Percentiles rank a stretch among this genome's conserved stretches.
Evolutionary conservation across 1,140 invertebrate species (phyloP).

Genomic region (Telenomus remus): DNA sequence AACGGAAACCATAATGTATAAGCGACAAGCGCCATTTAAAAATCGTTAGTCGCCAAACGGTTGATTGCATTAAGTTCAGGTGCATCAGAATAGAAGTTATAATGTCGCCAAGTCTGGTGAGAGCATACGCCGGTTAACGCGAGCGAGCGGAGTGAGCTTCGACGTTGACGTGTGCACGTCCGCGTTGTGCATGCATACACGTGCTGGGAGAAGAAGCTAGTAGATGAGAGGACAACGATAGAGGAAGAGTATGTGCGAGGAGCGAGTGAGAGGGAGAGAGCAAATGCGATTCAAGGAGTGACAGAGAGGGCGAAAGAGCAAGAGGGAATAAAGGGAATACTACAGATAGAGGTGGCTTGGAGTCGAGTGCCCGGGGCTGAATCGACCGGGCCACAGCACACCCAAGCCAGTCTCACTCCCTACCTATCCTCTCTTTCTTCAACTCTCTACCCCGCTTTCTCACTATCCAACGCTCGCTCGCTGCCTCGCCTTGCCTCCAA

Average conservation of each 20-base stretch:
- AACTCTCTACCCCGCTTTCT: slow-evolving; percentile 58
- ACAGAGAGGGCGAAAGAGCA: slow-evolving; percentile 44
- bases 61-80: slow-evolving; percentile 37
- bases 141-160: slow-evolving; percentile 23
- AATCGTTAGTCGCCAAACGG: slow-evolving; percentile 23
- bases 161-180: slow-evolving; percentile 48
- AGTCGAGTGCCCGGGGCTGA: slow-evolving; percentile 71
- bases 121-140: slow-evolving; percentile 40
- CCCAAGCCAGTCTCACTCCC: slow-evolving; percentile 67
- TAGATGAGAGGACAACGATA: slow-evolving; percentile 18
- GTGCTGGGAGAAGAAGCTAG: slow-evolving; percentile 41
- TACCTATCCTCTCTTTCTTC: slow-evolving; percentile 64
- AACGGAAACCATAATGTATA: neutral
- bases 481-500: slow-evolving; percentile 60
- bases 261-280: slow-evolving; percentile 25
- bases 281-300: slow-evolving; percentile 47
- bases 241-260: slow-evolving; percentile 26
- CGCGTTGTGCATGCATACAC: slow-evolving; percentile 40
- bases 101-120: slow-evolving; percentile 32
- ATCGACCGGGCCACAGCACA: slow-evolving; percentile 75
- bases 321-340: slow-evolving; percentile 64
- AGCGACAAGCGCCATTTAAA: slow-evolving; percentile 3
- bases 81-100: slow-evolving; percentile 38
- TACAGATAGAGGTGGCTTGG: slow-evolving; percentile 72
- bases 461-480: slow-evolving; percentile 54